These are phyloP conservation scores for Trichogramma evanescens DNA, from an alignment of 2,888 invertebrate species.

Conservation along the genomic window DNA sequence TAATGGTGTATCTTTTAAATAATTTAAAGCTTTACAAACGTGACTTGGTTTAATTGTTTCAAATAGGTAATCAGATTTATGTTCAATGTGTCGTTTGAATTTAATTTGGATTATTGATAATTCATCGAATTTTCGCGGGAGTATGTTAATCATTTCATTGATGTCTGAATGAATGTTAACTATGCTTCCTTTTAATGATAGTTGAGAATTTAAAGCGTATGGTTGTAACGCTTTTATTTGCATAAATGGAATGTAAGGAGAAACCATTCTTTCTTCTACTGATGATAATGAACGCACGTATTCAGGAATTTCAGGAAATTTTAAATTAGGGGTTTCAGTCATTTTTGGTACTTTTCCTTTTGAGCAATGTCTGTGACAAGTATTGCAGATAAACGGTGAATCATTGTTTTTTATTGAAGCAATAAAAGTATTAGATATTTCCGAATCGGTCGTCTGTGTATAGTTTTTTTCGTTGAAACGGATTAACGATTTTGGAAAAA, in stretches of 20 bases:
- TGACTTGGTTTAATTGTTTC: constrained; percentile 29
- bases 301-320: constrained; percentile 25
- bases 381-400: constrained; percentile 8
- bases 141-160: constrained; percentile 15
- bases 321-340: constrained; percentile 18
- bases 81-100: constrained; percentile 30
- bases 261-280: constrained; percentile 38
- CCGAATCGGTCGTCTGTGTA: no score
- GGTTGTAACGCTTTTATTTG: constrained; percentile 33
- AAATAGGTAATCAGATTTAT: constrained; percentile 30
- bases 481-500: constrained; percentile 1
- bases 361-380: no score
- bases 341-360: constrained; percentile 10
- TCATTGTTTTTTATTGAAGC: not conserved
- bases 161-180: constrained; percentile 25
- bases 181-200: constrained; percentile 33
- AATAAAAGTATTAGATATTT: constrained; percentile 2
- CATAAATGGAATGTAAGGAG: constrained; percentile 38
- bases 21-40: constrained; percentile 16
- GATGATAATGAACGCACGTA: constrained; percentile 24
- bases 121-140: constrained; percentile 24
- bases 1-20: constrained; percentile 10
- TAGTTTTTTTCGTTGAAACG: not conserved
- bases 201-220: constrained; percentile 31
- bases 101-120: constrained; percentile 30